phyloP scores from a whole-genome alignment of 2,888 invertebrate genomes.

The Drepana falcataria region DNA sequence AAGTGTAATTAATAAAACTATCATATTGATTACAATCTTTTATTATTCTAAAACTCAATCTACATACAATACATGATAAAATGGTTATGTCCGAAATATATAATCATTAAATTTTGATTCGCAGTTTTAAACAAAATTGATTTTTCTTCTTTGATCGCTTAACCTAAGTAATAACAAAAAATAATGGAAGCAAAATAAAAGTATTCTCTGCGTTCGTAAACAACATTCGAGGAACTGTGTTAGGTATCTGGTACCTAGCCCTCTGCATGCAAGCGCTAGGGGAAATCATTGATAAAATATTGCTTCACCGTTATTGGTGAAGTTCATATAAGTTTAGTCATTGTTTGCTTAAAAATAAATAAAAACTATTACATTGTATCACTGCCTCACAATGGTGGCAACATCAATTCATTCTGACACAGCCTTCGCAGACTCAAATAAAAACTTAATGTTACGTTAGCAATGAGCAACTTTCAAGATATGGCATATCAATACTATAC shows the following conservation, averaged over 20 bases:
- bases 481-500: constrained; percentile 67
- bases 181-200: constrained; percentile 62
- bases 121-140: constrained; percentile 60
- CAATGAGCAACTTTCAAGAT: constrained; percentile 58
- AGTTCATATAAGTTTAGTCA: background rate
- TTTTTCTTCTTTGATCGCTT: constrained; percentile 56
- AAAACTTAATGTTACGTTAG: constrained; percentile 48
- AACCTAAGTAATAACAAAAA: constrained; percentile 50
- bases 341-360: constrained; percentile 19
- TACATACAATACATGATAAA: constrained; percentile 61
- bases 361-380: constrained; percentile 7
- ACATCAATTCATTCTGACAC: constrained; percentile 41
- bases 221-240: constrained; percentile 36
- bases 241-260: constrained; percentile 16
- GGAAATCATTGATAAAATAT: background rate
- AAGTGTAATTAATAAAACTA: constrained; percentile 25
- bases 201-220: constrained; percentile 35
- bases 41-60: constrained; percentile 40
- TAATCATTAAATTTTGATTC: constrained; percentile 67
- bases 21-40: constrained; percentile 29
- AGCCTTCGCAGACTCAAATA: constrained; percentile 43
- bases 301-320: background rate
- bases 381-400: constrained; percentile 24
- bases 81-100: constrained; percentile 67
- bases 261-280: constrained; percentile 4